Conservation (phyloP, 2,888 invertebrate species). For the Adelognathus sp. region DNA sequence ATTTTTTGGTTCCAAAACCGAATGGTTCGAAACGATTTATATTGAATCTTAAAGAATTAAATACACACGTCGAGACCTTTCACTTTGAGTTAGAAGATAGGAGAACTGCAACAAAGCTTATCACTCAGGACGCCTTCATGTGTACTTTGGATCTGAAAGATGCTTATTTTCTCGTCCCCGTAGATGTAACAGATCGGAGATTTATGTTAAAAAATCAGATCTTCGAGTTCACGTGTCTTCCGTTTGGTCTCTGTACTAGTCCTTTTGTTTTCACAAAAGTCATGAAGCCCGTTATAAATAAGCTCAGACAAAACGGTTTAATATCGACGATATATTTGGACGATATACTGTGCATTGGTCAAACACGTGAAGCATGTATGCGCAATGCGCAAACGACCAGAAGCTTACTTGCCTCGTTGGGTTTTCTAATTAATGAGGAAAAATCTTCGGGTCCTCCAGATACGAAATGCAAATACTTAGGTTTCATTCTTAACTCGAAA, state of each 20-base stretch:
- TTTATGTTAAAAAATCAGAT: not conserved
- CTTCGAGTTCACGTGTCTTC: slow-evolving; percentile 4
- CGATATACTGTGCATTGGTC: slow-evolving; percentile 10
- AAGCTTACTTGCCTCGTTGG: not conserved
- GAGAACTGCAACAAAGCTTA: slow-evolving; percentile 52
- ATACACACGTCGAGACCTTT: slow-evolving; percentile 55
- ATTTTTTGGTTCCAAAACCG: slow-evolving; percentile 62
- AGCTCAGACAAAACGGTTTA: not conserved
- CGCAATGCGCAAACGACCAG: not conserved
- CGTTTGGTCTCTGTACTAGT: not conserved
- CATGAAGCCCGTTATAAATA: slow-evolving; percentile 13
- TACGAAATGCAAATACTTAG: slow-evolving; percentile 1
- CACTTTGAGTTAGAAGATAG: slow-evolving; percentile 69
- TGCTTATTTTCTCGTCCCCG: not conserved
- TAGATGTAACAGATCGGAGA: not conserved
- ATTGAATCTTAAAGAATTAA: slow-evolving; percentile 63
- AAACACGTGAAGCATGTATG: not conserved
- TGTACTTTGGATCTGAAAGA: not conserved
- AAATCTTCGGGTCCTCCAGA: not conserved
- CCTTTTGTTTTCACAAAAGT: slow-evolving; percentile 3
- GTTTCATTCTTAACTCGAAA: slow-evolving; percentile 1
- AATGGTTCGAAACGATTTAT: slow-evolving; percentile 61
- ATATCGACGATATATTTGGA: slow-evolving; percentile 4
- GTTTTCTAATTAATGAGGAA: slow-evolving; percentile 20
- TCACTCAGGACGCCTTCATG: not conserved